Conservation (phyloP, 2,888 invertebrate genomes). For the Drosophila rubida region DNA sequence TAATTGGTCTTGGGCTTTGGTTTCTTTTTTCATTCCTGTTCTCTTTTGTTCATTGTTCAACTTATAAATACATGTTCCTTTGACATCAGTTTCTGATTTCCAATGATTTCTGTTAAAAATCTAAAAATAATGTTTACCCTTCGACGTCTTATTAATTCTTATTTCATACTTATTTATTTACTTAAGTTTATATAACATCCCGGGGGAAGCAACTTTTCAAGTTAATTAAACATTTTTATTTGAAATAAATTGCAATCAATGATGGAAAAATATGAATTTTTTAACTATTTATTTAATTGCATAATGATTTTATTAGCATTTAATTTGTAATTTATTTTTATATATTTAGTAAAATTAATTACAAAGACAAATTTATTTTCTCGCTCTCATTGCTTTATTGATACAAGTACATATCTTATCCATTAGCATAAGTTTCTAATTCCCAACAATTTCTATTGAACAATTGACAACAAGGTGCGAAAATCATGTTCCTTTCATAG, state of each 20-base stretch:
- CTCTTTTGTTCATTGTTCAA: neutral
- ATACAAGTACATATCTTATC: constrained; percentile 19
- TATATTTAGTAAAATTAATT: no score
- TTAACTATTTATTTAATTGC: no score
- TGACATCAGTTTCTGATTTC: constrained; percentile 35
- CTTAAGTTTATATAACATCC: no score
- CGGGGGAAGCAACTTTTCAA: no score
- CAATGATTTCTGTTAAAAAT: constrained; percentile 44
- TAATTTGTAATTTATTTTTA: no score
- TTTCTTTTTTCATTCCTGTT: neutral
- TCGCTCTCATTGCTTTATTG: constrained; percentile 2
- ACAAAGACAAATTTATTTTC: no score
- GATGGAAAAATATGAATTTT: no score
- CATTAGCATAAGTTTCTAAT: constrained; percentile 37
- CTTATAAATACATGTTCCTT: constrained; percentile 25
- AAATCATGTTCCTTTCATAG: constrained; percentile 58
- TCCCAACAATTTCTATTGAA: constrained; percentile 43
- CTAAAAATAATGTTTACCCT: neutral
- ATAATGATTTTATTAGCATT: no score
- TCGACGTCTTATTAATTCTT: neutral
- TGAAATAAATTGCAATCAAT: no score
- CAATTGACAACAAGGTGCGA: constrained; percentile 69
- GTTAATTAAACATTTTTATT: no score
- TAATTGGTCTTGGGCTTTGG: constrained; percentile 39
- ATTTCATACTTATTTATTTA: neutral